phyloP scores from a whole-genome alignment of 2,113 vertebrate species.

The Callipepla squamata region DNA sequence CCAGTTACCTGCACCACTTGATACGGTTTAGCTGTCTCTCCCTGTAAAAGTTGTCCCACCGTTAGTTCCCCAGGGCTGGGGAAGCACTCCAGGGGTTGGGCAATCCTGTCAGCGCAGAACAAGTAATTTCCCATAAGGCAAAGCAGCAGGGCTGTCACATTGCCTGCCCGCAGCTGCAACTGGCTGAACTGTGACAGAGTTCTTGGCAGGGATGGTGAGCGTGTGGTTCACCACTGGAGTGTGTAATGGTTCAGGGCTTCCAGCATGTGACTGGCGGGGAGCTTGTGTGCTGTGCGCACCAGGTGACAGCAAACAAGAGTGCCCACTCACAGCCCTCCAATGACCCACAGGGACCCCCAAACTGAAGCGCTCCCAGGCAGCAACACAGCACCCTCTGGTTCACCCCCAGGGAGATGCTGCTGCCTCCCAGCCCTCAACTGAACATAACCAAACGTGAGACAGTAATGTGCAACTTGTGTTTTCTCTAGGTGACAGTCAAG shows the following conservation, averaged over 20 bases:
- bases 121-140: not conserved
- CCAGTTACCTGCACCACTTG: not conserved
- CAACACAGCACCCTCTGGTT: no score
- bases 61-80: not conserved
- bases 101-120: accelerated
- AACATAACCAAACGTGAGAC: not conserved
- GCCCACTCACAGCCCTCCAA: not conserved
- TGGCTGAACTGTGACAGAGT: not conserved
- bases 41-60: accelerated
- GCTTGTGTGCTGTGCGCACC: not conserved
- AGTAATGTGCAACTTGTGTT: not conserved
- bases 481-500: conserved; percentile 86
- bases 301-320: not conserved
- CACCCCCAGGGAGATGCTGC: not conserved
- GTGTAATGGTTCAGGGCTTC: accelerated
- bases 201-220: not conserved
- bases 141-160: not conserved
- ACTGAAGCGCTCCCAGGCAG: no score
- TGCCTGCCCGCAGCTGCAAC: not conserved
- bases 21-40: not conserved
- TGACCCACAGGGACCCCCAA: not conserved
- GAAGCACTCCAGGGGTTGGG: not conserved
- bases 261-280: not conserved
- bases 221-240: accelerated
- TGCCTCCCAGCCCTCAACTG: not conserved